Percentiles rank a stretch among this genome's conserved stretches.
These are phyloP conservation scores for Opisthograptis luteolata DNA, from an alignment of 2,888 invertebrate genomes.

Conservation along the genomic window DNA sequence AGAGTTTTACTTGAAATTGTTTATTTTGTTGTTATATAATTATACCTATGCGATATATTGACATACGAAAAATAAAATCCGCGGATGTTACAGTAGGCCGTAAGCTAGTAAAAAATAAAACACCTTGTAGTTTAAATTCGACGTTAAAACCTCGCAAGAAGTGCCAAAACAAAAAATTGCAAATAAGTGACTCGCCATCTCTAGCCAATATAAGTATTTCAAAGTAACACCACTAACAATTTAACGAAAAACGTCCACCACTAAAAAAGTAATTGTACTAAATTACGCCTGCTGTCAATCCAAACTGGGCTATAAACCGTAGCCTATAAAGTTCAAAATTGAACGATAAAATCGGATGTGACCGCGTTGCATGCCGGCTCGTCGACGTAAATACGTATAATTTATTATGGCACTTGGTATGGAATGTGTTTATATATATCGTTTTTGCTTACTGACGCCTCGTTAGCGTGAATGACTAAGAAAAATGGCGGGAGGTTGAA, in stretches of 20 bases:
- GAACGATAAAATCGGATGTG: constrained; percentile 53
- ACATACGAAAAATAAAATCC: no score
- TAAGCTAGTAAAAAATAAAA: no score
- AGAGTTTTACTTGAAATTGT: no score
- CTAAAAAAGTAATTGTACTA: constrained; percentile 48
- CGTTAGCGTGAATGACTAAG: constrained; percentile 33
- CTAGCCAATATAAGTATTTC: constrained; percentile 22
- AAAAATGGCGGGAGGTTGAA: constrained; percentile 26
- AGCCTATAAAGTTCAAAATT: constrained; percentile 63
- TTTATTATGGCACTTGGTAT: constrained; percentile 43
- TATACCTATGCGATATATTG: no score
- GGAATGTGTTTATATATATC: constrained; percentile 33
- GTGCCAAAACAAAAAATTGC: neutral
- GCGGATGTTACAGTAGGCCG: no score
- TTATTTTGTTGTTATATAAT: no score
- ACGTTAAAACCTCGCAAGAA: neutral
- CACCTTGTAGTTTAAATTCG: no score
- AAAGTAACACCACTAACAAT: constrained; percentile 32
- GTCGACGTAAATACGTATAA: constrained; percentile 45
- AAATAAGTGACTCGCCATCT: constrained; percentile 20
- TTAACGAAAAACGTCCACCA: constrained; percentile 25
- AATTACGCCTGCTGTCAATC: constrained; percentile 53
- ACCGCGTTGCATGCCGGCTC: constrained; percentile 37
- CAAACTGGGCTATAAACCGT: constrained; percentile 48
- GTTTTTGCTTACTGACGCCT: constrained; percentile 25